Conservation (phyloP, 2,888 invertebrate genomes). For the Xanthorhoe designata region DNA sequence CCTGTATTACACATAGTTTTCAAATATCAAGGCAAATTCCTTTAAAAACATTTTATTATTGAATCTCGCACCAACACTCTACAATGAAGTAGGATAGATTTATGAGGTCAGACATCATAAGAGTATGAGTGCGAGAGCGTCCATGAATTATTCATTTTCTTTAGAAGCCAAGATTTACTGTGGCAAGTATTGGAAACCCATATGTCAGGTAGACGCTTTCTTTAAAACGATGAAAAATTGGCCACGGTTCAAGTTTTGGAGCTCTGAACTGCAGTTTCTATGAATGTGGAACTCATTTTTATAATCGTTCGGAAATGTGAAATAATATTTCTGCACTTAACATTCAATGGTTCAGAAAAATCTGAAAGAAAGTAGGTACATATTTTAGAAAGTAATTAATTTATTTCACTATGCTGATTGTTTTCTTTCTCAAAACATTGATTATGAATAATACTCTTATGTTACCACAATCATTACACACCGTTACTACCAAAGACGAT, state of each 20-base stretch:
- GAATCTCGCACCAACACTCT: slow-evolving; percentile 30
- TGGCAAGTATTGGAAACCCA: slow-evolving; percentile 41
- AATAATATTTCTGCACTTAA: background rate
- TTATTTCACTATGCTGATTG: too few relatives aligned
- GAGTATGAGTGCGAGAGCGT: slow-evolving; percentile 32
- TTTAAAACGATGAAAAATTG: slow-evolving; percentile 37
- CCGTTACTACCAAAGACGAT: too few relatives aligned
- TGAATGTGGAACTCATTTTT: background rate
- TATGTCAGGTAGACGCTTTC: slow-evolving; percentile 39
- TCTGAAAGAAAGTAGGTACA: too few relatives aligned
- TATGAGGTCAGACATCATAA: slow-evolving; percentile 37
- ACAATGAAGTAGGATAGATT: slow-evolving; percentile 36
- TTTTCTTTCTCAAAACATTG: background rate
- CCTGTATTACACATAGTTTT: too few relatives aligned
- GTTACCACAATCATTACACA: background rate
- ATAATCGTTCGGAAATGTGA: slow-evolving; percentile 1
- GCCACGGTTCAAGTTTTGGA: slow-evolving; percentile 29
- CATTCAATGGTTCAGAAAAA: background rate
- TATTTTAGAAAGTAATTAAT: too few relatives aligned
- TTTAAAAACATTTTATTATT: slow-evolving; percentile 34
- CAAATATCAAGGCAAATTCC: slow-evolving; percentile 11
- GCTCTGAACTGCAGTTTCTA: slow-evolving; percentile 16
- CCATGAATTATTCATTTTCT: slow-evolving; percentile 39
- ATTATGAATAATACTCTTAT: background rate
- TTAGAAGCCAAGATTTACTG: slow-evolving; percentile 30